These are phyloP conservation scores for Perizoma flavofasciatum DNA, from an alignment of 2,888 invertebrate species.

Conservation along the genomic window DNA sequence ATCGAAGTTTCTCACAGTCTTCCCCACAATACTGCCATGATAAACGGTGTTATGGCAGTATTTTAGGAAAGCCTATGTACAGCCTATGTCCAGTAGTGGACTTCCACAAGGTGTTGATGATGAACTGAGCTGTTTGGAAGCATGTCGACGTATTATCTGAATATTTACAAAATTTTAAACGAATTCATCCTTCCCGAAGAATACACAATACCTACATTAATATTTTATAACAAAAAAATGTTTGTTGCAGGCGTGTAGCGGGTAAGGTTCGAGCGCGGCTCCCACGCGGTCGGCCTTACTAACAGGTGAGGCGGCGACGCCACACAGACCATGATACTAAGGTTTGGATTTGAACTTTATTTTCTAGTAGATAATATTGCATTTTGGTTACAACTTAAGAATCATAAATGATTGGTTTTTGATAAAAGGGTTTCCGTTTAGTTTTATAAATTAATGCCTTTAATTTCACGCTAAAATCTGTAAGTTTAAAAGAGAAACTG, in stretches of 20 bases:
- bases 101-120: too few relatives aligned
- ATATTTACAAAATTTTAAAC: too few relatives aligned
- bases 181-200: too few relatives aligned
- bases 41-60: too few relatives aligned
- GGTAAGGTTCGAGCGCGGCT: constrained; percentile 77
- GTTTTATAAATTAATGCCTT: constrained; percentile 50
- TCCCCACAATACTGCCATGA: too few relatives aligned
- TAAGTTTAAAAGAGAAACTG: constrained; percentile 5
- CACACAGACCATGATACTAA: constrained; percentile 83
- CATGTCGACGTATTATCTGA: too few relatives aligned
- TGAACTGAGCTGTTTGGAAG: too few relatives aligned
- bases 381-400: constrained; percentile 27
- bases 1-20: too few relatives aligned
- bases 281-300: constrained; percentile 80
- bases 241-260: constrained; percentile 68
- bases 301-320: constrained; percentile 82
- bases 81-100: too few relatives aligned
- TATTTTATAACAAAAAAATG: background rate
- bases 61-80: too few relatives aligned
- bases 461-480: constrained; percentile 45
- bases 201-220: too few relatives aligned
- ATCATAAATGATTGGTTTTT: constrained; percentile 16
- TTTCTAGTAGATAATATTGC: constrained; percentile 37
- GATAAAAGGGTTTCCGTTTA: constrained; percentile 32
- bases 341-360: constrained; percentile 78